Base-by-base conservation (phyloP, 2,113 vertebrate species). In the Harpagus bidentatus region DNA sequence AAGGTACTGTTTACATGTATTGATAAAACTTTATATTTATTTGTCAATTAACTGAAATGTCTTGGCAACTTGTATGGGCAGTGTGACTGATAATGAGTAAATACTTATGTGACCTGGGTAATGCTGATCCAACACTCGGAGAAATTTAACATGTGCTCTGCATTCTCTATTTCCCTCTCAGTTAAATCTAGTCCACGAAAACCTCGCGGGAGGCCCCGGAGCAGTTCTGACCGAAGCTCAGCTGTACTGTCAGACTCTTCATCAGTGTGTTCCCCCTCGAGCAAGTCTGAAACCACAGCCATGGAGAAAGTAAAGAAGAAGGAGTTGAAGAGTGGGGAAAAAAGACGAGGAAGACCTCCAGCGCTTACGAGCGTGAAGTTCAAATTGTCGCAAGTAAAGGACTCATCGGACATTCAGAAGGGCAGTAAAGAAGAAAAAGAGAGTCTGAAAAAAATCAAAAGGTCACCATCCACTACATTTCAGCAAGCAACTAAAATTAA, bases 261-360 rank as follows among this genome's bases (percentile, higher is more conserved):
- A 3, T 95, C 98, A 17, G 97, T 98, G 55, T 98, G 97, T 85
- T 97, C 98, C 86, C 97, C 98, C 71, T 97, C 98, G 26, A 98
- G 92, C 69, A 99, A 99, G 97, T 96, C 98, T 81, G 99, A 99
- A 89, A 97, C 94, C 94, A 98, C 98, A 90, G 97, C 98, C 76
- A 97, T 98, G 94, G 99, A 99, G 71, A 99, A 99, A 92, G 97
- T 98, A 40, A 99, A 99, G 97, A 98, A 99, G 97, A 98, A 98
- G 90, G 98, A 98, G 59, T 80, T 96, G 1, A 98, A 98, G 96
- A 98, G 92, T 4, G 98, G 99, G 69, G 99, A 99, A 93, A 99
- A 99, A 96, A 99, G 98, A 92, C 98, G 99, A 97, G 99, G 99
- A 88, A 98, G 99, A 76, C 99, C 99, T 71, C 99, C 99, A 22